phyloP scores from a whole-genome alignment of 2,888 invertebrate species.

The Schizaphis graminum region DNA sequence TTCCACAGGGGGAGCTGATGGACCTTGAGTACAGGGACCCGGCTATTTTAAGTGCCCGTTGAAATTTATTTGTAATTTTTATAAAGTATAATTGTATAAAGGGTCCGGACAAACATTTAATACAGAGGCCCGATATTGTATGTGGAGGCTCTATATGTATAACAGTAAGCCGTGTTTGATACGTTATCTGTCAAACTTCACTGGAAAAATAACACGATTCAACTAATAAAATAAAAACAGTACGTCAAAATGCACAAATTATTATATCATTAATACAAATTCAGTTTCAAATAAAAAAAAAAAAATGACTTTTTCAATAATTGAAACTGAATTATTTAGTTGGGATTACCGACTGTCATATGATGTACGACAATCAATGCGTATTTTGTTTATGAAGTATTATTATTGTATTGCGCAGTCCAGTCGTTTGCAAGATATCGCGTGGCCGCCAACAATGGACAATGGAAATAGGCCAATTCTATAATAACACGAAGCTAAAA shows the following conservation, averaged over 20 bases:
- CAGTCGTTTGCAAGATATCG: constrained; percentile 39
- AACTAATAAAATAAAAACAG: neutral
- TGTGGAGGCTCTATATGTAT: neutral
- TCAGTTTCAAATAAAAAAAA: neutral
- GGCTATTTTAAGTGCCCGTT: neutral
- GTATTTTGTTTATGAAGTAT: neutral
- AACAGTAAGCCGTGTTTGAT: neutral
- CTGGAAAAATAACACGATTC: neutral
- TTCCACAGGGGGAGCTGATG: no score
- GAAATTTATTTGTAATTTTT: no score
- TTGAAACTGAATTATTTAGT: constrained; percentile 8
- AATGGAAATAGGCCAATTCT: constrained; percentile 57
- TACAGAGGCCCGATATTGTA: no score
- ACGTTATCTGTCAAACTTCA: neutral
- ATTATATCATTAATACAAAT: neutral
- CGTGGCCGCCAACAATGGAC: constrained; percentile 56
- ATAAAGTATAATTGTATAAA: no score
- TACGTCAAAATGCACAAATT: neutral
- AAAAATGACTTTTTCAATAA: neutral
- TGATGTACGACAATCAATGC: neutral
- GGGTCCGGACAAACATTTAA: no score
- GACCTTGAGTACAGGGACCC: no score
- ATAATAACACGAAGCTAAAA: constrained; percentile 37
- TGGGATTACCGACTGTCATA: neutral
- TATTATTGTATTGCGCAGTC: neutral